Base-by-base conservation (phyloP, 2,888 invertebrate genomes). In the Drosophila trichaetosa region DNA sequence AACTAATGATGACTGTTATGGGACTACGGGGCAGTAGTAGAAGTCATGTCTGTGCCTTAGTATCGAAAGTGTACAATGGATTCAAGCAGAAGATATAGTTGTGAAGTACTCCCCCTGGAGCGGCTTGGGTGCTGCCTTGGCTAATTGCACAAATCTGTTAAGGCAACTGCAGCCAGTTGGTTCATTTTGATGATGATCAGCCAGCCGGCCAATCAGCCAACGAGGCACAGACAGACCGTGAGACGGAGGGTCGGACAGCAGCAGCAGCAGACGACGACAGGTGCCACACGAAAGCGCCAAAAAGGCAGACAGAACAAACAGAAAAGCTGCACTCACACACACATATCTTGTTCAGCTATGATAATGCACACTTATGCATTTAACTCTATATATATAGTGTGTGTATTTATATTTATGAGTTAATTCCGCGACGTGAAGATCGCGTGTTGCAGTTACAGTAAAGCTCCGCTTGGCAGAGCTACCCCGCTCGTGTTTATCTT, bases 201-300 rank as follows among this genome's bases (percentile, higher is more conserved):
- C 46, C 34, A 51, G 40, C 31, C 60, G 84, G 73, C 88, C 88
- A 84, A 84, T 87, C 87, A 89, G 87, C 67, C 75, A 79, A 61
- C 79, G 58, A 65, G 80, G 27, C 62, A 58, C 36, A 57, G 48
- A 42, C 29, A 42, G 48, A 40, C 46, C 51, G 57, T 42, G 21
- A 33, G 21, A 40, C 38, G n/a, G 33, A 61, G 29, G 34, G 60
- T 29, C n/a, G 21, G 38, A 42, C 27, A 21, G 29, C 64, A 52
- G 73, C 54, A 27, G 42, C 75, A 56, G 36, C 29, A 48, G 27
- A 34, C 49, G 82, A 79, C 89, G 87, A 87, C 90, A 88, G 90
- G 90, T 86, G 86, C 73, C 89, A 83, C 89, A 84, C 81, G 84
- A 84, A 86, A 86, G 87, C 90, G 84, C 90, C 89, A 90, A 86